phyloP scores from a whole-genome alignment of 2,888 invertebrate species.

The Nomada ruficornis region DNA sequence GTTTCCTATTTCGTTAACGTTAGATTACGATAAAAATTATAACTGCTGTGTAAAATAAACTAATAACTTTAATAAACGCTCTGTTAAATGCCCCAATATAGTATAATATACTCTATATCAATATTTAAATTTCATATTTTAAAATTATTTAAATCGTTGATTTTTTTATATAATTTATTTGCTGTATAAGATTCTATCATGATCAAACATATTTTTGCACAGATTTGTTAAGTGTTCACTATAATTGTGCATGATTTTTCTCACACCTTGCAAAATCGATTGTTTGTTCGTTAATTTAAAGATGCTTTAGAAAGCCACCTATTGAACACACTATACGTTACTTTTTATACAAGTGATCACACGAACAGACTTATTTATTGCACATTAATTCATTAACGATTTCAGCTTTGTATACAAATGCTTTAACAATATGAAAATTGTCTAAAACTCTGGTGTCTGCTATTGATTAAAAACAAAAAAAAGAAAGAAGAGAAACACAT shows the following conservation, averaged over 20 bases:
- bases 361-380: constrained; percentile 65
- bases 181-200: constrained; percentile 21
- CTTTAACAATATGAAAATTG: constrained; percentile 63
- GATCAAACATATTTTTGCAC: constrained; percentile 45
- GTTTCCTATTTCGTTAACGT: constrained; percentile 30
- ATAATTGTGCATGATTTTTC: constrained; percentile 43
- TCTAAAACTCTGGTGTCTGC: constrained; percentile 59
- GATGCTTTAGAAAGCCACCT: constrained; percentile 43
- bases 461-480: constrained; percentile 46
- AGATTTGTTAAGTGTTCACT: constrained; percentile 16
- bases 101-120: constrained; percentile 20
- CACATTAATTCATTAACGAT: constrained; percentile 64
- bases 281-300: constrained; percentile 27
- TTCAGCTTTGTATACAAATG: constrained; percentile 65
- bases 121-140: constrained; percentile 43
- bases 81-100: constrained; percentile 57
- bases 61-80: constrained; percentile 54
- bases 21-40: constrained; percentile 49
- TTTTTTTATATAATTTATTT: constrained; percentile 25
- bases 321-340: constrained; percentile 53
- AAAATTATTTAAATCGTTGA: constrained; percentile 58
- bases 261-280: constrained; percentile 44
- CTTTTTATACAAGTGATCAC: constrained; percentile 48
- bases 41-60: constrained; percentile 47
- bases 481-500: constrained; percentile 23